Evolutionary conservation across 2,888 invertebrate genomes (phyloP), one percentile per base, ranked within the genome.

Genomic region (Conops quadrifasciatus): DNA sequence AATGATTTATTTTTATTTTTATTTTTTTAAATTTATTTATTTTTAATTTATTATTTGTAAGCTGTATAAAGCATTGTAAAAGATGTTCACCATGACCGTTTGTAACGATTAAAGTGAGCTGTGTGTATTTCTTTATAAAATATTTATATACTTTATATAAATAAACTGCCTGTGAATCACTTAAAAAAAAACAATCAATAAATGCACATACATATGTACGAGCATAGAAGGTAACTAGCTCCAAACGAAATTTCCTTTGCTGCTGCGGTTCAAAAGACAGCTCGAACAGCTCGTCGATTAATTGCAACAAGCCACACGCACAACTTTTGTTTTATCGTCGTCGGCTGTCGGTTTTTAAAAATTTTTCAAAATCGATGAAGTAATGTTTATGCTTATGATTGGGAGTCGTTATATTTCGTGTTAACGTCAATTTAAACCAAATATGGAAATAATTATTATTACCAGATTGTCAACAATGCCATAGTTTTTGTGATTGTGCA

Each of bases 391-490:
- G 2, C 11, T 63, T 45, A 21, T 21, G 26, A 28, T 26, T 53
- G 30, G 7, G 30, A 51, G 53, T 19, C 21, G 60, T 47, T 67
- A 56, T 62, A 67, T 71, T 71, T 77, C 77, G 73, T 73, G 74
- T 77, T 73, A 68, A 72, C 75, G 68, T 71, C 72, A 78, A 80
- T 82, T 82, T 82, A 80, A 69, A 75, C 83, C 83, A 75, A 80
- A 80, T 82, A 82, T 81, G 82, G 82, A 74, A 75, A 73, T 67
- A 75, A 78, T 80, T 82, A 80, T 82, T 75, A 73, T 75, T 82
- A 80, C 82, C 76, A 80, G 80, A 79, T 80, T 77, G 77, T 62
- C 65, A 65, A 4, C 9, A 36, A 36, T 53, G 60, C 49, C 7
- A 11, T 9, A 36, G 36, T 9, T 36, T 36, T 36, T 36, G 9